phyloP scores from a whole-genome alignment of 2,888 invertebrate species.

The Synergus umbraculus region DNA sequence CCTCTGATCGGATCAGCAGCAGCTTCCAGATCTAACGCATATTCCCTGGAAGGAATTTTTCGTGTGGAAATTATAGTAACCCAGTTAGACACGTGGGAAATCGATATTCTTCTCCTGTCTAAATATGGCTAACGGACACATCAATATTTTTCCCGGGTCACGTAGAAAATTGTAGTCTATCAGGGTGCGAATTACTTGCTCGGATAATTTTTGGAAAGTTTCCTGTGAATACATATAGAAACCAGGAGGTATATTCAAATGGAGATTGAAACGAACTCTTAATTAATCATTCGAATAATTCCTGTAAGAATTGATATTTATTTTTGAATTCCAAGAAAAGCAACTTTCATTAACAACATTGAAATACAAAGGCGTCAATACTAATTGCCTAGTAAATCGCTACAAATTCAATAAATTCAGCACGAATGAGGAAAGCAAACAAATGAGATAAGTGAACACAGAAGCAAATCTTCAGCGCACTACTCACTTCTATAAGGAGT shows the following conservation, averaged over 20 bases:
- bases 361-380: not conserved
- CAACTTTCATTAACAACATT: not conserved
- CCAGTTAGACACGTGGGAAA: slow-evolving; percentile 42
- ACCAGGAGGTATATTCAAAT: too few species aligned
- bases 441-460: not conserved
- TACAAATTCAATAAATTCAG: slow-evolving; percentile 8
- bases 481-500: slow-evolving; percentile 8
- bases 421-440: not conserved
- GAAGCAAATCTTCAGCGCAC: slow-evolving; percentile 6
- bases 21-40: slow-evolving; percentile 51
- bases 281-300: slow-evolving; percentile 1
- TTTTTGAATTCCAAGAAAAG: not conserved
- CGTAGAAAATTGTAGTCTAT: too few species aligned
- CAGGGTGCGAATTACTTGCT: slow-evolving; percentile 2
- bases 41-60: slow-evolving; percentile 48
- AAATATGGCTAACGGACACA: slow-evolving; percentile 1
- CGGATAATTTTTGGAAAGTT: too few species aligned
- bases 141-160: slow-evolving; percentile 20
- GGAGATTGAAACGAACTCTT: not conserved
- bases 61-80: slow-evolving; percentile 18
- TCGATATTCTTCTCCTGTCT: slow-evolving; percentile 11
- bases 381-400: not conserved
- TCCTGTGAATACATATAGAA: too few species aligned
- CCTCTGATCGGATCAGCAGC: slow-evolving; percentile 50
- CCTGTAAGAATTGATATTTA: not conserved